Evolutionary conservation across 92 coral and sea anemone genomes (phyloP), one percentile per base, ranked within the genome.

Genomic region (Paramuricea clavata): DNA sequence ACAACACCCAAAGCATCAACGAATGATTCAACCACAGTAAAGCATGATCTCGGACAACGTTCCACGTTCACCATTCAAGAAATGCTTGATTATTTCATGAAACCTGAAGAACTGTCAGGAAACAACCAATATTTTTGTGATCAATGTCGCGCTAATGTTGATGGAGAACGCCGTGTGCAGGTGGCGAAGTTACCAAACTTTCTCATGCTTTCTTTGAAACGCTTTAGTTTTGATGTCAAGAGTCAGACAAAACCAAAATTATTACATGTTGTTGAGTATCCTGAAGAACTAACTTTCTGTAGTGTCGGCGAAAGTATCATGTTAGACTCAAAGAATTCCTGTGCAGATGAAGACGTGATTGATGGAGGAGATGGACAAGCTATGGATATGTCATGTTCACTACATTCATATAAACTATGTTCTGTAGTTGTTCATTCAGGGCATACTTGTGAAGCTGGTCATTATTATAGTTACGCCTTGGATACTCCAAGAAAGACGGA

Each of bases 401-500:
- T 86, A 56, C 81, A 88, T 22, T 69, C 83, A 44, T 96, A 96
- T 78, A 83, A 94, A 12, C 87, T 96, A 59, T 91, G 98, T 26
- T 94, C 99, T 23, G 98, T 96, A 0, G 92, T 96, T 25, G 98
- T 96, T 36, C 99, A 96, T 77, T 96, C 99, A 10, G 99, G 99
- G n/a, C 94, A 91, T 5, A 94, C 99, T 2, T 96, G 98, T 12
- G 99, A 96, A 76, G 95, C 98, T 25, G 99, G 99, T 0, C 99
- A 96, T 81, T 96, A 96, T 68, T 96, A 96, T 62, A 94, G 99
- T 59, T 96, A 96, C 69, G 99, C 97, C 6, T 79, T 79, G 36
- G 84, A 79, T 61, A 41, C 83, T 26, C 41, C 42, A 10, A 25
- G 25, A 22, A 76, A 76, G 28, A 15, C 16, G 13, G 19, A 25